Evolutionary conservation across 92 coral and sea anemone genomes (phyloP).

Genomic region (Chrysogorgia sp.): DNA sequence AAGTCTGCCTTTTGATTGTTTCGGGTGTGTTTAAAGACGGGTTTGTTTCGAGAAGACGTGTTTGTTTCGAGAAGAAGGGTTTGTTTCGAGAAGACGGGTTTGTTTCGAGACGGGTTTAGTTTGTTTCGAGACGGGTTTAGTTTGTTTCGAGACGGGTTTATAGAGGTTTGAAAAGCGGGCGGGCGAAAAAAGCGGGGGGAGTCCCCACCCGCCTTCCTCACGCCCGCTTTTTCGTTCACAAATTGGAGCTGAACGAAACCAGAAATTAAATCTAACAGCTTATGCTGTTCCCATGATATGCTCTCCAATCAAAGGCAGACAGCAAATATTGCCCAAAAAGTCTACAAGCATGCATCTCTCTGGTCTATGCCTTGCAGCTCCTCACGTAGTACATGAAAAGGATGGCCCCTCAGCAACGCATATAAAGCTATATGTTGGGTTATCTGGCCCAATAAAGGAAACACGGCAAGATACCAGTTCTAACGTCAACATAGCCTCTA

Average conservation of each 20-base stretch:
- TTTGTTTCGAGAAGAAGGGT: too few relatives aligned
- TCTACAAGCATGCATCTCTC: constrained; percentile 21
- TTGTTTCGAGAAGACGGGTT: too few relatives aligned
- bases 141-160: too few relatives aligned
- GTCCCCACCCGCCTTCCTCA: too few relatives aligned
- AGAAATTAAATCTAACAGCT: background rate
- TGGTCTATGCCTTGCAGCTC: constrained; percentile 6
- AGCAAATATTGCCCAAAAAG: background rate
- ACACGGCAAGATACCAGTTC: constrained; percentile 1
- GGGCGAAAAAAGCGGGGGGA: too few relatives aligned
- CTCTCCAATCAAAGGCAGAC: background rate
- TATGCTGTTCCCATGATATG: background rate
- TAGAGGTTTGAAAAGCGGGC: too few relatives aligned
- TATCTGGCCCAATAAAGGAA: constrained; percentile 24
- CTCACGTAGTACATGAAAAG: constrained; percentile 2
- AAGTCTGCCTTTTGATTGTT: too few relatives aligned
- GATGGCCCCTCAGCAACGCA: constrained; percentile 27
- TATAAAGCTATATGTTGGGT: background rate
- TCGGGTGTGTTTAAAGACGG: too few relatives aligned
- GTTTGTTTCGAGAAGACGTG: too few relatives aligned
- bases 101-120: too few relatives aligned
- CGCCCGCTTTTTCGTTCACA: too few relatives aligned
- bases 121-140: too few relatives aligned
- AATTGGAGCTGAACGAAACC: background rate
- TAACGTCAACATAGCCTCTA: constrained; percentile 3